Base-by-base conservation (phyloP, 2,113 vertebrate species). In the Conger conger region DNA sequence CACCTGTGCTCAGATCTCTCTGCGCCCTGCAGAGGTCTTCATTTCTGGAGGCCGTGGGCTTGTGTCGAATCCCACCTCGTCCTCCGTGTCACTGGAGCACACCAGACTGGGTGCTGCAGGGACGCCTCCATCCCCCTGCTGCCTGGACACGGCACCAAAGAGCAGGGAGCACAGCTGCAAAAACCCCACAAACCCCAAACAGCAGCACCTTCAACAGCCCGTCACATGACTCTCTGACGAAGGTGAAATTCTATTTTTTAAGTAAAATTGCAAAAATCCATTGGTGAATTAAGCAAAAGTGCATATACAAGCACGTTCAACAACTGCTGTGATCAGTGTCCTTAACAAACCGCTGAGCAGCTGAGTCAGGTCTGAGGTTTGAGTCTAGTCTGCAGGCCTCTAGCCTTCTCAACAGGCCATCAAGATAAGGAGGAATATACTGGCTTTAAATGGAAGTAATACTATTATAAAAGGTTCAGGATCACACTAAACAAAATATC, bases 141-240 rank as follows among this genome's bases (percentile, higher is more conserved):
- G 82, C 57, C 85, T 81, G n/a, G 93, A 96, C 90, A 97, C 38
- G 0, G 96, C 96, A 87, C 94, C 95, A 81, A 98, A 99, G 86
- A 99, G 96, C 2, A 98, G 89, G 45, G 94, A 96, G 82, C 93
- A 95, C 86, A 98, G 94, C 97, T 99, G 88, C 54, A 90, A 57
- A 13, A 35, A 33, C n/a, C n/a, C n/a, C n/a, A n/a, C 83, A 80
- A 76, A 53, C 30, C 50, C 2, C 18, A 45, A n/a, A 33, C 73
- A 27, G 35, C 33, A 53, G 73, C 6, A 53, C 11, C 7, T 11
- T 20, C 81, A 20, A 30, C 1, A 9, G 20, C 57, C 30, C 76
- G 16, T 78, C 30, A 78, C 33, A 18, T 78, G 45, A 50, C 1
- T 50, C 1, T 50, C 45, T 50, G 45, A 50, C 15, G 6, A 50